Base-by-base conservation (phyloP, 2,888 invertebrate species). In the Leptopilina syphax region DNA sequence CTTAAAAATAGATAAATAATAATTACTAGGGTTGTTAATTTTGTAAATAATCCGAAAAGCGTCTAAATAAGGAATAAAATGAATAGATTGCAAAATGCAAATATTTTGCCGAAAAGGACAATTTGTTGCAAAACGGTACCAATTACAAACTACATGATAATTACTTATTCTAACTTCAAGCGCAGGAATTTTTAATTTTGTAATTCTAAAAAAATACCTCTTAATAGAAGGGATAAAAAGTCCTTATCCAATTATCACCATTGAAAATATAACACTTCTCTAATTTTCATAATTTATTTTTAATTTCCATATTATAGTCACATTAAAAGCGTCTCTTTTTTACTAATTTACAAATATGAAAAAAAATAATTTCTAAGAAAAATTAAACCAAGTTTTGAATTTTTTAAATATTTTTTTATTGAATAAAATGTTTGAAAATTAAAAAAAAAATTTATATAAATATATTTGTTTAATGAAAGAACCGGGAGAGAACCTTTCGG, bases 401-500 rank as follows among this genome's bases (percentile, higher is more conserved):
- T 70, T 18, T 68, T 34, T 34, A 34, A 3, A 34, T 34, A 34
- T 4, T 34, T 54, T 27, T 10, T 70, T 54, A 4, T 50, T 68
- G 2, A 63, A 63, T 18, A 63, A 5, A 9, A 24, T 34, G 34
- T 1, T 18, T 13, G 5, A 18, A 57, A 34, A 73, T 66, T 24
- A 34, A 63, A 79, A 66, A 77, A 13, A 57, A 10, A 24, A 10
- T 7, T 34, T 34, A 18, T 18, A 18, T 34, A 3, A 3, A 34
- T 34, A 34, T 34, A 34, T 34, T 34, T 34, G 34, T 34, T 34
- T 7, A 77, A 3, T 24, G 65, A 57, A 54, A 34, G 41, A 66
- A 34, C 73, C 76, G 47, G 47, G 7, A 67, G 77, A 67, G 77
- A 79, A 76, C 80, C 80, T 73, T 60, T 60, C 65, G 68, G 80